These are phyloP conservation scores for Vulpes ferrilata DNA, from an alignment of 2,113 vertebrate genomes.

Conservation along the genomic window DNA sequence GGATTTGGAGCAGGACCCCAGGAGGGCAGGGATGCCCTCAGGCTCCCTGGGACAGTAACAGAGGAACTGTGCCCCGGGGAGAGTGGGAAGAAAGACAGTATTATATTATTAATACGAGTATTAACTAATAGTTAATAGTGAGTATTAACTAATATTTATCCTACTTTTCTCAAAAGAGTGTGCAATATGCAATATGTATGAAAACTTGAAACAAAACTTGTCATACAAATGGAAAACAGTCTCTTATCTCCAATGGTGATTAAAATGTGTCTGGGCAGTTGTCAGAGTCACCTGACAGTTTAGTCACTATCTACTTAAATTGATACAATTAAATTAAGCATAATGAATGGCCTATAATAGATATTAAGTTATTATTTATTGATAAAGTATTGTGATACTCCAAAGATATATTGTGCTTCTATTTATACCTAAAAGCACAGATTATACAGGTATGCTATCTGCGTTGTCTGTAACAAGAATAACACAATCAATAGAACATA, in stretches of 20 bases:
- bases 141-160: neutral
- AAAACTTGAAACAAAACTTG: neutral
- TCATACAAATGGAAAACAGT: neutral
- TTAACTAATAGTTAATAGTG: neutral
- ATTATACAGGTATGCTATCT: neutral
- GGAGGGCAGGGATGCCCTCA: too few species aligned
- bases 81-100: too few species aligned
- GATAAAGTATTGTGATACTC: neutral
- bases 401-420: conserved; percentile 11
- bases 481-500: neutral
- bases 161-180: neutral
- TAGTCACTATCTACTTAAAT: neutral
- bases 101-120: too few species aligned
- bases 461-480: neutral
- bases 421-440: neutral
- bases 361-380: neutral
- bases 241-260: neutral
- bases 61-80: too few species aligned
- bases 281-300: neutral
- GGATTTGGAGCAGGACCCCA: too few species aligned
- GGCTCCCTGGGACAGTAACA: too few species aligned
- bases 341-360: neutral
- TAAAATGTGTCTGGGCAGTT: neutral
- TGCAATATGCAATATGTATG: neutral
- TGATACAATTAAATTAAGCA: neutral